Percentiles rank a stretch among this genome's conserved stretches.
Evolutionary conservation across 2,113 vertebrate genomes (phyloP).

Genomic region (Australoheros scitulus): DNA sequence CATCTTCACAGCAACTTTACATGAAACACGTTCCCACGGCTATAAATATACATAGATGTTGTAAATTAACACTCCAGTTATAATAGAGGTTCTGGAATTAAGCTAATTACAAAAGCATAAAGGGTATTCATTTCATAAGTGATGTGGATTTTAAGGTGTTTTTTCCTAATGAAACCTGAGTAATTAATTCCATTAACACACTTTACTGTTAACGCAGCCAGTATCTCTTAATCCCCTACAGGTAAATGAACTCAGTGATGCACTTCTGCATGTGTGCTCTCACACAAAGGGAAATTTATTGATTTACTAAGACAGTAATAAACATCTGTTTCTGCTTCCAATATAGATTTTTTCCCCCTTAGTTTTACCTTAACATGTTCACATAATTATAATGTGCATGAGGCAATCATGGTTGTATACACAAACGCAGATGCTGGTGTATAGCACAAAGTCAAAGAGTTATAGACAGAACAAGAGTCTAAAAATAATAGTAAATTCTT

Average conservation of each 20-base stretch:
- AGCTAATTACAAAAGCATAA: slow-evolving; percentile 15
- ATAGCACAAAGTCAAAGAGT: neutral
- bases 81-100: neutral
- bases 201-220: neutral
- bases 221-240: neutral
- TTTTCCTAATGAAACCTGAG: slow-evolving; percentile 1
- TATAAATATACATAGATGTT: neutral
- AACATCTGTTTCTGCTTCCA: slow-evolving; percentile 35
- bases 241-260: slow-evolving; percentile 18
- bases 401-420: neutral
- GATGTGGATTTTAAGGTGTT: slow-evolving; percentile 4
- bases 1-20: neutral
- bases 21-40: neutral
- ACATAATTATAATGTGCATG: slow-evolving; percentile 4
- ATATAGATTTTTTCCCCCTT: neutral
- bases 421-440: slow-evolving; percentile 1
- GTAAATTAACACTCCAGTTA: neutral
- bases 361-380: neutral
- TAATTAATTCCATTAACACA: slow-evolving; percentile 9
- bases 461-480: neutral
- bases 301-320: slow-evolving; percentile 1
- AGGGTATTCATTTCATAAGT: neutral
- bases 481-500: neutral
- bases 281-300: neutral
- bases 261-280: neutral